Conservation (phyloP, 37 sponge, comb jelly and placozoan species). For the Axinella damicornis region DNA sequence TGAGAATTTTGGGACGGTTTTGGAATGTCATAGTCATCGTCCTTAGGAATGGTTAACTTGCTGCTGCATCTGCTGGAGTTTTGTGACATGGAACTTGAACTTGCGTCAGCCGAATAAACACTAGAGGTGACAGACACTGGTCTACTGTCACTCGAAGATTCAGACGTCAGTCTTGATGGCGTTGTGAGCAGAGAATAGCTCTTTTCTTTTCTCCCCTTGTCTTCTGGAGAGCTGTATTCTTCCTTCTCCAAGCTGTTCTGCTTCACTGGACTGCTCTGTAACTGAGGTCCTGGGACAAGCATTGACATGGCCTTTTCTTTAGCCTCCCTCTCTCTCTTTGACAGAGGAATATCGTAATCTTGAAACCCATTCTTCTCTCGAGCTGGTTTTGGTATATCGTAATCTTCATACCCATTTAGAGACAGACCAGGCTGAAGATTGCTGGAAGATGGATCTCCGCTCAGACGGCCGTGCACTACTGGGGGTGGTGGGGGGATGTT, state of each 20-base stretch:
- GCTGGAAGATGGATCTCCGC: neutral
- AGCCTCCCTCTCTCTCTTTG: neutral
- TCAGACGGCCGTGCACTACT: neutral
- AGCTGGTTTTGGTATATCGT: conserved; percentile 20
- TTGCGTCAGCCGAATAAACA: conserved; percentile 47
- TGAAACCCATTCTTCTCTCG: neutral
- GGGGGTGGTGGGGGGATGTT: neutral
- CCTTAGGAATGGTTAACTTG: conserved; percentile 6
- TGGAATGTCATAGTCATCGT: conserved; percentile 42
- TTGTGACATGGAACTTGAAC: conserved; percentile 33
- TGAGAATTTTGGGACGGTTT: conserved; percentile 10
- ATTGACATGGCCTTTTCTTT: too few relatives aligned
- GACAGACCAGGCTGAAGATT: too few relatives aligned
- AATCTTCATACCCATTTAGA: conserved; percentile 19
- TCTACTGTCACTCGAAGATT: conserved; percentile 30
- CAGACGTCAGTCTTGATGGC: neutral
- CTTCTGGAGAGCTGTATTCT: conserved; percentile 1
- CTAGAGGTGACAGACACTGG: conserved; percentile 48
- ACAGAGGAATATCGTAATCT: conserved; percentile 42
- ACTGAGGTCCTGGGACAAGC: too few relatives aligned
- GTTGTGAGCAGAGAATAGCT: neutral
- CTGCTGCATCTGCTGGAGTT: conserved; percentile 30
- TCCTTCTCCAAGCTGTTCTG: too few relatives aligned
- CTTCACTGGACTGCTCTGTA: too few relatives aligned
- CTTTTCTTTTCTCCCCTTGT: conserved; percentile 33